Percentiles rank a stretch among this genome's conserved stretches.
These are phyloP conservation scores for Oryzias woworae DNA, from an alignment of 2,113 vertebrate genomes.

Conservation along the genomic window DNA sequence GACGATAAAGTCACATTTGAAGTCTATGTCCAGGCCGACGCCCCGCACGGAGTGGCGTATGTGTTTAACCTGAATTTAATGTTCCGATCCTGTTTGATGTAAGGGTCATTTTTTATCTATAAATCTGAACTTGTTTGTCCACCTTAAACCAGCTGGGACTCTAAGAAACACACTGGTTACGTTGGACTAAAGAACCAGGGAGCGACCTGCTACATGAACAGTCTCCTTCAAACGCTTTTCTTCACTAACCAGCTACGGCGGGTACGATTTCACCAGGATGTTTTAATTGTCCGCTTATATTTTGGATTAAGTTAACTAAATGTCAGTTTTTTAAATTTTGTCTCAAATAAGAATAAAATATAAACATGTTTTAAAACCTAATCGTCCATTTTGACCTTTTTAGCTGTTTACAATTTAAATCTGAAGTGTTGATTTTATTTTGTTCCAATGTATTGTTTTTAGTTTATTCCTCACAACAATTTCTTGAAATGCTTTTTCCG, in stretches of 20 bases:
- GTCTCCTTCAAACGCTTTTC: constrained; percentile 97
- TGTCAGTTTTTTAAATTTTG: no score
- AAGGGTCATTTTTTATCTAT: not conserved
- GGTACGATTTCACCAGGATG: constrained; percentile 71
- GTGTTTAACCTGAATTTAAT: constrained; percentile 50
- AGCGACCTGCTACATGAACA: constrained; percentile 99
- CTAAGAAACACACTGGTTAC: constrained; percentile 99
- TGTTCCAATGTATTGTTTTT: no score
- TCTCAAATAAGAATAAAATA: no score
- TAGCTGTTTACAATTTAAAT: no score
- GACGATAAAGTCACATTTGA: constrained; percentile 99
- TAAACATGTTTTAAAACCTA: no score
- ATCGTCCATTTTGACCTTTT: no score
- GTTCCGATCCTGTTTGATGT: not conserved
- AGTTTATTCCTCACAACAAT: no score
- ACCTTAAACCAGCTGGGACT: constrained; percentile 86
- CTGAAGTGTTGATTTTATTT: no score
- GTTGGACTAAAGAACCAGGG: constrained; percentile 99
- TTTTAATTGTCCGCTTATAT: no score
- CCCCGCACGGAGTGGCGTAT: constrained; percentile 97
- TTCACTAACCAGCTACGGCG: constrained; percentile 98
- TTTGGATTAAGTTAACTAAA: no score
- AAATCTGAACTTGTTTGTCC: constrained; percentile 2
- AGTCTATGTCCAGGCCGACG: constrained; percentile 97
- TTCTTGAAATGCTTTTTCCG: constrained; percentile 33